phyloP scores from a whole-genome alignment of 2,113 vertebrate genomes.

The Maccullochella peelii region DNA sequence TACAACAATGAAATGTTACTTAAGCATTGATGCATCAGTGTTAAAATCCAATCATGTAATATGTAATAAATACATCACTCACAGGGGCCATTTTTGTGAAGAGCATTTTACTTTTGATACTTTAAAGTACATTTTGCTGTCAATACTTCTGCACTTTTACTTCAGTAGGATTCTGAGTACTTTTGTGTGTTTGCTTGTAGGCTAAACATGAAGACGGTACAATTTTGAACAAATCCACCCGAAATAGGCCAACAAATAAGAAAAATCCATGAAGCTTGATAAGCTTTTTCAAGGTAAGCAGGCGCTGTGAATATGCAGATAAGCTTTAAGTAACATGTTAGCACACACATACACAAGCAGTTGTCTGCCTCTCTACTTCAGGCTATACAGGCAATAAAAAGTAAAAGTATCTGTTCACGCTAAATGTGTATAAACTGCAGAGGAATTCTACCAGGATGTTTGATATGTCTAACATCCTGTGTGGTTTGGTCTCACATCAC shows the following conservation, averaged over 20 bases:
- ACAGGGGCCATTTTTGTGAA: not conserved
- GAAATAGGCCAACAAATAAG: not conserved
- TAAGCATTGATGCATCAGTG: not conserved
- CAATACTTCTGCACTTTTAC: no score
- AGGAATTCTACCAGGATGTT: no score
- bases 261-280: not conserved
- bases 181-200: not conserved
- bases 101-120: not conserved
- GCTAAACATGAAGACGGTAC: not conserved
- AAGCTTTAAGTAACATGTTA: not conserved
- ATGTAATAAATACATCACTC: not conserved
- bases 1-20: not conserved
- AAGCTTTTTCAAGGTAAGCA: slow-evolving; percentile 12
- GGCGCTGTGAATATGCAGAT: not conserved
- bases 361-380: not conserved
- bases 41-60: not conserved
- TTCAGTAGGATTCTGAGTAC: not conserved
- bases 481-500: no score
- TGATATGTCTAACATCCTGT: not conserved
- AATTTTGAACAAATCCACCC: not conserved
- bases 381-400: not conserved
- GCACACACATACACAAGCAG: not conserved
- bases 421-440: not conserved
- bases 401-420: not conserved
- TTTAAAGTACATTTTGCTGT: not conserved